Evolutionary conservation across 2,888 invertebrate genomes (phyloP).

Genomic region (Lycaena phlaeas): DNA sequence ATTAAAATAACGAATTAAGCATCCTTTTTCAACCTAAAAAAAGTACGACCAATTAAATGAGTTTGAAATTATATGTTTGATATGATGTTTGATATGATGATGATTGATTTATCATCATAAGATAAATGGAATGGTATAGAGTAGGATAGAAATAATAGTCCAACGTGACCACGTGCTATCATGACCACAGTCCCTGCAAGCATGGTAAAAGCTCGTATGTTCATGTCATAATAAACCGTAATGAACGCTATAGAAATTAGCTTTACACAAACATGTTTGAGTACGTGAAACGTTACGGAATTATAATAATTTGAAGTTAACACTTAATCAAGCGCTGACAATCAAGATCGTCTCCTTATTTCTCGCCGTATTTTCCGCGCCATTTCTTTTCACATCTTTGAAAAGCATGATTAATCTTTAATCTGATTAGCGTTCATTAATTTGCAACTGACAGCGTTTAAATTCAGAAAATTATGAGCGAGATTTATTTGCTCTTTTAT

Average conservation of each 20-base stretch:
- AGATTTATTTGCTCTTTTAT: conserved; percentile 2
- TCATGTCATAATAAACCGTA: neutral
- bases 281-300: neutral
- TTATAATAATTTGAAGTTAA: conserved; percentile 52
- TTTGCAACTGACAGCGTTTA: conserved; percentile 18
- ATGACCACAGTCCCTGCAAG: too few species aligned
- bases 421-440: conserved; percentile 41
- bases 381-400: conserved; percentile 11
- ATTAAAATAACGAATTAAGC: too few species aligned
- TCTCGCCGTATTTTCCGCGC: conserved; percentile 21
- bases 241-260: neutral
- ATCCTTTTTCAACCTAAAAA: too few species aligned
- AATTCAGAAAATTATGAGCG: conserved; percentile 5
- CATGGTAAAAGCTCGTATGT: too few species aligned
- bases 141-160: too few species aligned
- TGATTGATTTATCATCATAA: too few species aligned
- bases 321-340: conserved; percentile 68
- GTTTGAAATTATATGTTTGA: too few species aligned
- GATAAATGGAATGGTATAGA: too few species aligned
- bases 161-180: too few species aligned
- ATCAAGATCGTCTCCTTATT: conserved; percentile 35
- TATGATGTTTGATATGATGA: too few species aligned
- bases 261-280: neutral
- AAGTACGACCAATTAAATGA: too few species aligned
- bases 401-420: conserved; percentile 53